A percentile compares a stretch with the other conserved stretches of the same genome.
Conservation (phyloP, 2,888 invertebrate genomes). For the Epirrita christyi region DNA sequence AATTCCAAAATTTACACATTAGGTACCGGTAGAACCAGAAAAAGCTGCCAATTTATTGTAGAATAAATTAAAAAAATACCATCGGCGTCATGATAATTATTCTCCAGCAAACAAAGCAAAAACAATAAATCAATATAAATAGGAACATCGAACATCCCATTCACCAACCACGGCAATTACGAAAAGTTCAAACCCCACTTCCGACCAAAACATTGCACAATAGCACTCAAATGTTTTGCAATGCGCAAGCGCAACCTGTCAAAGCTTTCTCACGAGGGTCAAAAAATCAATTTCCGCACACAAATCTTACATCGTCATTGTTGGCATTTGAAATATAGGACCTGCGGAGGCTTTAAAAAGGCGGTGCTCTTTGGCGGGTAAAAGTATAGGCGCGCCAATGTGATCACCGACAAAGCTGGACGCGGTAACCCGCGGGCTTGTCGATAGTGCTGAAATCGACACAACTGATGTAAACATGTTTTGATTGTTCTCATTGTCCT, state of each 20-base stretch:
- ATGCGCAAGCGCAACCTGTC: slow-evolving; percentile 67
- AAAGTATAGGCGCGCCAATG: slow-evolving; percentile 42
- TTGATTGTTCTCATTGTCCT: slow-evolving; percentile 70
- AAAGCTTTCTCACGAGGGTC: slow-evolving; percentile 77
- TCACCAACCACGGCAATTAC: slow-evolving; percentile 23
- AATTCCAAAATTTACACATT: no score
- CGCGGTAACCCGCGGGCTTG: slow-evolving; percentile 62
- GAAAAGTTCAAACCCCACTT: slow-evolving; percentile 48
- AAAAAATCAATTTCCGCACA: slow-evolving; percentile 85
- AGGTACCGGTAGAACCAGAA: no score
- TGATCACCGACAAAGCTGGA: slow-evolving; percentile 64
- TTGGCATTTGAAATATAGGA: slow-evolving; percentile 76
- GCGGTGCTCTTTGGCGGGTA: slow-evolving; percentile 56
- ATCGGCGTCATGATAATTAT: slow-evolving; percentile 7
- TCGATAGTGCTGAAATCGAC: slow-evolving; percentile 77
- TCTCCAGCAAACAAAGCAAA: slow-evolving; percentile 6
- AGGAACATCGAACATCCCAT: slow-evolving; percentile 20
- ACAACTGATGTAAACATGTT: slow-evolving; percentile 77
- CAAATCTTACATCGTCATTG: slow-evolving; percentile 81
- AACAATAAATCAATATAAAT: slow-evolving; percentile 26
- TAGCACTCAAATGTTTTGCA: slow-evolving; percentile 58
- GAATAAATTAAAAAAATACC: not conserved
- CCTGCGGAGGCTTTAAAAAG: slow-evolving; percentile 54
- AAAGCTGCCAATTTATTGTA: no score
- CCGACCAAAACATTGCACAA: slow-evolving; percentile 59